Percentiles rank a stretch among this genome's conserved stretches.
Evolutionary conservation across 1,140 invertebrate species (phyloP).

Genomic region (Zaprionus nigranus): DNA sequence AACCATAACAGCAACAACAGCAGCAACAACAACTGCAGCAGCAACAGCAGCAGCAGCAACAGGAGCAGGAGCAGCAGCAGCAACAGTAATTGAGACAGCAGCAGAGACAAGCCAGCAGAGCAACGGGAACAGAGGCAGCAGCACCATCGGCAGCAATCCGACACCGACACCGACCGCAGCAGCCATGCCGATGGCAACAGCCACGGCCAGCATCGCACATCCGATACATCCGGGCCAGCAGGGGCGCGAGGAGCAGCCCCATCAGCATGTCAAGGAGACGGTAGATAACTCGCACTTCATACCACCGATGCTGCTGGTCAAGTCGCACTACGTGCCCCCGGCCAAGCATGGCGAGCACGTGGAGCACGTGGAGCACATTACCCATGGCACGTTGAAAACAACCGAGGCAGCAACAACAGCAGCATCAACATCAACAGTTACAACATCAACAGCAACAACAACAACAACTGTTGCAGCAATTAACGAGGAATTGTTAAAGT

Average conservation of each 20-base stretch:
- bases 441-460: too few relatives aligned
- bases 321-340: conserved; percentile 81
- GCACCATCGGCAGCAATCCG: neutral
- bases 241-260: conserved; percentile 25
- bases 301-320: conserved; percentile 83
- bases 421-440: neutral
- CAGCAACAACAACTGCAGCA: neutral
- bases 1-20: neutral
- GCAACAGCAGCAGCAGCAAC: neutral
- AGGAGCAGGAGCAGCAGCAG: conserved; percentile 8
- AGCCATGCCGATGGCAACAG: conserved; percentile 12
- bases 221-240: conserved; percentile 64
- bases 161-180: conserved; percentile 16
- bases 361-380: conserved; percentile 46
- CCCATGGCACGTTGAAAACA: neutral
- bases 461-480: conserved; percentile 22
- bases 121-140: conserved; percentile 4
- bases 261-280: conserved; percentile 69
- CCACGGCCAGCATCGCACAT: conserved; percentile 59
- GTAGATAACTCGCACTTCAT: conserved; percentile 83
- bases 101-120: neutral
- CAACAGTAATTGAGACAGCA: neutral
- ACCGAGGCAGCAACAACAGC: conserved; percentile 24
- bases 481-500: neutral
- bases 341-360: conserved; percentile 56